Evolutionary conservation across 1,140 invertebrate species (phyloP), one percentile per base, ranked within the genome.

Genomic region (Melipona quadrifasciata): DNA sequence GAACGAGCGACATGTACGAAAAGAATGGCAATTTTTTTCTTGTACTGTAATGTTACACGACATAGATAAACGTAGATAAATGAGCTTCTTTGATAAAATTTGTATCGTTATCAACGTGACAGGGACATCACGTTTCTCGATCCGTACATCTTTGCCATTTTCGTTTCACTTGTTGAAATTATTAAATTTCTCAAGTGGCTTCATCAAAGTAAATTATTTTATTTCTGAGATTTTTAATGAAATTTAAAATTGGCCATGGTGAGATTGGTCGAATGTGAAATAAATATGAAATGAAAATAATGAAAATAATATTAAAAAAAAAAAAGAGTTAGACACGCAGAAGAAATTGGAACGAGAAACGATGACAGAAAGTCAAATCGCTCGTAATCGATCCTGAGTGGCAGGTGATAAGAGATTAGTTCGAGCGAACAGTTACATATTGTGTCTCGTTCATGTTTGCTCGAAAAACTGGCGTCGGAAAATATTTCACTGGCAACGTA

Each of bases 401-500:
- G 16, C 27, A 16, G 11, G 24, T 4, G 21, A 1, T 47, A 47
- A 61, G 24, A 61, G n/a, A n/a, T 61, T 61, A 61, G 58, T 61
- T 61, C 58, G 24, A 14, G n/a, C 24, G n/a, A n/a, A 61, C 58
- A 61, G 58, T 61, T 61, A 39, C 27, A 39, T 16, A 21, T 86
- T 53, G 55, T 65, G 70, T 89, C 80, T 55, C 82, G 76, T 70
- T 86, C 76, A 34, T 65, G 61, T 80, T 27, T 57, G 57, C 39
- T 53, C 47, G 68, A 55, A 85, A 77, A 86, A 74, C 80, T 76
- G 80, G 64, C 80, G 82, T 85, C 89, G 86, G 90, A 86, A n/a
- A 89, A 91, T 90, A 90, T 90, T 91, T 91, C 79, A 82, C 55
- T 81, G 80, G 76, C 89, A 65, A 85, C 86, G 64, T 65, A 68